These are phyloP conservation scores for Drosophila sordidula DNA, from an alignment of 2,888 invertebrate genomes.

Conservation along the genomic window DNA sequence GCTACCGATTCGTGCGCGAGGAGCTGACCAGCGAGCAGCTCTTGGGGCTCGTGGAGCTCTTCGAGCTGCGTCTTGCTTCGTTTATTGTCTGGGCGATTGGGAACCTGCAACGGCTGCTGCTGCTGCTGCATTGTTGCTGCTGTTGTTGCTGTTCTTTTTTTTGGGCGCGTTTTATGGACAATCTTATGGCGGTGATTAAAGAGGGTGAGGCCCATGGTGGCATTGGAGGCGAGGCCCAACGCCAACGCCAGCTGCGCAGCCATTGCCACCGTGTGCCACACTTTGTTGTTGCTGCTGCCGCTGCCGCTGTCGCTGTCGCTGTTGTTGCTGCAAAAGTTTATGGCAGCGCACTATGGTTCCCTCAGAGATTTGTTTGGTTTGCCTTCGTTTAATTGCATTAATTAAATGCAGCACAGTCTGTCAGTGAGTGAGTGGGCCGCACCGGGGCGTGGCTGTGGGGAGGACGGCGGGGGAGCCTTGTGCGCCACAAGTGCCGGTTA, in stretches of 20 bases:
- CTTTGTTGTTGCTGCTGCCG: constrained; percentile 46
- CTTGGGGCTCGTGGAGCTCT: constrained; percentile 28
- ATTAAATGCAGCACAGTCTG: constrained; percentile 60
- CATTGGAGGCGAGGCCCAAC: constrained; percentile 56
- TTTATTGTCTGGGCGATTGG: constrained; percentile 60
- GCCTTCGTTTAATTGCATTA: constrained; percentile 72
- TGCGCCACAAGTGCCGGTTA: constrained; percentile 12
- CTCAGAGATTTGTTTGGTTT: constrained; percentile 60
- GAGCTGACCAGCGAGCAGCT: constrained; percentile 49
- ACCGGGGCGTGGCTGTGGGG: constrained; percentile 23
- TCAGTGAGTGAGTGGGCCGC: constrained; percentile 21
- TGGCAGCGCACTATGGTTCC: constrained; percentile 33
- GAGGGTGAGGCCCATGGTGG: constrained; percentile 58
- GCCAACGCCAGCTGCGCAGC: constrained; percentile 62
- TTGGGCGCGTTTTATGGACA: constrained; percentile 76
- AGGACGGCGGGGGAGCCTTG: neutral
- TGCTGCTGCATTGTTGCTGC: constrained; percentile 27
- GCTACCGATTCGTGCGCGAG: constrained; percentile 83
- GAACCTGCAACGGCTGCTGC: constrained; percentile 55
- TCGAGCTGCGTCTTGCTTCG: constrained; percentile 37
- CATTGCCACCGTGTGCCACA: constrained; percentile 62
- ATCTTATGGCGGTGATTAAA: constrained; percentile 80
- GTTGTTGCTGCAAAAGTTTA: constrained; percentile 35
- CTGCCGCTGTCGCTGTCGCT: neutral
- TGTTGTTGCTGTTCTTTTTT: constrained; percentile 30